phyloP scores from a whole-genome alignment of 2,888 invertebrate species.

The Orthosia gracilis region DNA sequence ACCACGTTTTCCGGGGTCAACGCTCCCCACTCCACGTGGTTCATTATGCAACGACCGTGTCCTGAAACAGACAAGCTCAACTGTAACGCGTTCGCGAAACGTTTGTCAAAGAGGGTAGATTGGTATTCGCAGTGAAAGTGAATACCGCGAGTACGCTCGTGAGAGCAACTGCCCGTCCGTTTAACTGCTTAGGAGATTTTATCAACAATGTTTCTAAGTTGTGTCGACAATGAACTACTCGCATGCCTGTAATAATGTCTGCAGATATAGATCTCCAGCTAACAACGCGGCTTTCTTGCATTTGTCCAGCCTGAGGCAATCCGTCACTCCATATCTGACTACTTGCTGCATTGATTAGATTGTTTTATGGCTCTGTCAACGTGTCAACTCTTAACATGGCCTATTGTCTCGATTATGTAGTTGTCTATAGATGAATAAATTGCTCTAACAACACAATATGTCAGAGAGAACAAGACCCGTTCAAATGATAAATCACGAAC shows the following conservation, averaged over 20 bases:
- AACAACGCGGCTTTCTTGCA: constrained; percentile 73
- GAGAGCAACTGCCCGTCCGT: constrained; percentile 71
- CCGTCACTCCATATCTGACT: constrained; percentile 79
- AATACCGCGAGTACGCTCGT: constrained; percentile 69
- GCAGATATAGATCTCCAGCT: constrained; percentile 78
- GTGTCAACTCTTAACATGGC: constrained; percentile 77
- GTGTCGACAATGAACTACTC: constrained; percentile 77
- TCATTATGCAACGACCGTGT: constrained; percentile 79
- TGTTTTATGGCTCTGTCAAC: constrained; percentile 79
- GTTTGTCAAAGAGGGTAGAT: constrained; percentile 66
- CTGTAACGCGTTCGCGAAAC: constrained; percentile 51
- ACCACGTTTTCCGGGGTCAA: constrained; percentile 82
- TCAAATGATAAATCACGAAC: constrained; percentile 71
- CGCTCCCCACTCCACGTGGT: constrained; percentile 84
- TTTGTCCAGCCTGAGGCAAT: constrained; percentile 73
- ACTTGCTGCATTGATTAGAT: constrained; percentile 79
- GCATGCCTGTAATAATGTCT: constrained; percentile 77
- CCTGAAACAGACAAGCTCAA: constrained; percentile 71
- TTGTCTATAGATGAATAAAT: constrained; percentile 74
- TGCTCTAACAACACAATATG: constrained; percentile 73
- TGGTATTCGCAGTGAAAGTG: constrained; percentile 79
- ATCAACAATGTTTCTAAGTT: constrained; percentile 76
- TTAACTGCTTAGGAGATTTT: constrained; percentile 73
- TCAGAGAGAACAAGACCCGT: constrained; percentile 73
- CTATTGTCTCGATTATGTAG: constrained; percentile 78